A percentile compares a stretch with the other conserved stretches of the same genome.
Evolutionary conservation across 2,113 vertebrate species (phyloP).

Genomic region (Kryptolebias marmoratus): DNA sequence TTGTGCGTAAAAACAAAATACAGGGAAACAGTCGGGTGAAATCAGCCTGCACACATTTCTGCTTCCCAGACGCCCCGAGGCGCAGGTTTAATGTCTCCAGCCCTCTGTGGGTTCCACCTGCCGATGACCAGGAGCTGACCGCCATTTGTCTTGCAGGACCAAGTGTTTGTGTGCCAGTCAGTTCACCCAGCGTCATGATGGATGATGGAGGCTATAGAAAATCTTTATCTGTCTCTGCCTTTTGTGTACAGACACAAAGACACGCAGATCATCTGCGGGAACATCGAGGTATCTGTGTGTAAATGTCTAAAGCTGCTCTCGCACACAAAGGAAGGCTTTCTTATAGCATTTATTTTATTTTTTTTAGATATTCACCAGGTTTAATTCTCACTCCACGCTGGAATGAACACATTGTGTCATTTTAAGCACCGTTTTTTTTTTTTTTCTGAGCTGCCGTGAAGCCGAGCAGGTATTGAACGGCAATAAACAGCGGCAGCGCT

Average conservation of each 20-base stretch:
- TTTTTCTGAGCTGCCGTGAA: conserved; percentile 12
- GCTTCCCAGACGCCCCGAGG: conserved; percentile 45
- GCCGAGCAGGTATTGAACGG: conserved; percentile 39
- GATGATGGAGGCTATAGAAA: conserved; percentile 58
- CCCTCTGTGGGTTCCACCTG: conserved; percentile 48
- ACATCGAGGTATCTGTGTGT: conserved; percentile 40
- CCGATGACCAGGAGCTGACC: conserved; percentile 47
- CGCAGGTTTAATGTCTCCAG: conserved; percentile 61
- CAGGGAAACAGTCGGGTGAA: too few species aligned
- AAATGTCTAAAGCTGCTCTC: conserved; percentile 45
- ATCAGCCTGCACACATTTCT: conserved; percentile 27
- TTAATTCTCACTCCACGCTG: conserved; percentile 1
- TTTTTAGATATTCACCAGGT: not conserved
- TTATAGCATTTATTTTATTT: not conserved
- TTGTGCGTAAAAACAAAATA: too few species aligned
- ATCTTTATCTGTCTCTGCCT: conserved; percentile 37
- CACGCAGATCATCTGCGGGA: conserved; percentile 23
- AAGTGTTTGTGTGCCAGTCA: conserved; percentile 55
- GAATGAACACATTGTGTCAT: conserved; percentile 28
- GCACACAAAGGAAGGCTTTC: conserved; percentile 10
- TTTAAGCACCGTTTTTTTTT: conserved; percentile 7
- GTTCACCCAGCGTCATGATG: conserved; percentile 70
- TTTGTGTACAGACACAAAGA: conserved; percentile 16
- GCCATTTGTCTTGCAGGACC: conserved; percentile 73
- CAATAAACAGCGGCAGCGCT: conserved; percentile 42